Base-by-base conservation (phyloP, 2,888 invertebrate species). In the Melieria crassipennis region DNA sequence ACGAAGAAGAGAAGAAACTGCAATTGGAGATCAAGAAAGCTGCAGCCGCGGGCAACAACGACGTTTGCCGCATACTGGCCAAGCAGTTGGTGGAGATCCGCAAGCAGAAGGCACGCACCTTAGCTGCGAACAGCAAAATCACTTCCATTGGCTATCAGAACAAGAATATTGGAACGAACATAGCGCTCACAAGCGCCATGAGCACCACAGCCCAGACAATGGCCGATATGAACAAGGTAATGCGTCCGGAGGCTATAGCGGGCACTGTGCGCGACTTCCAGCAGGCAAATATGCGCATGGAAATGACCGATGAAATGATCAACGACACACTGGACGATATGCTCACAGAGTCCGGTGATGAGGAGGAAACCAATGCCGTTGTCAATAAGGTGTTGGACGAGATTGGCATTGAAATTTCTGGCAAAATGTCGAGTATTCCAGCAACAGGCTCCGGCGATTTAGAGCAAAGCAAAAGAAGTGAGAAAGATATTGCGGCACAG, bases 241-340 rank as follows among this genome's bases (percentile, higher is more conserved):
- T 96, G 91, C 94, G 94, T 78, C 95, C 96, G 1, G 92, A 94
- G 84, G 92, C 94, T 80, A 90, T 97, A 10, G 92, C 93, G 2
- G 92, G 92, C 77, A 93, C 92, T 75, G 91, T 97, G 89, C 91
- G 93, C 80, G 93, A 94, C 9, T 98, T 98, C 87, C 91, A 92
- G 81, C 91, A 91, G 81, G 95, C 94, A 50, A 92, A 92, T 79
- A 93, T 92, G 85, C 95, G 93, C 84, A 95, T 97, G 94, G 95
- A 94, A 79, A 96, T 98, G 95, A 94, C 95, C 0, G 97, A 97
- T 87, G 97, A 98, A 88, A 94, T 97, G 93, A 94, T 97, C 83
- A 94, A 94, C 87, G 97, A 97, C 72, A 93, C 95, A 0, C 87
- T 97, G 77, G 96, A 97, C 86, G 95, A 96, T 81, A 94, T 97